Conservation (phyloP, 2,113 vertebrate species). For the Mionectes macconnelli region DNA sequence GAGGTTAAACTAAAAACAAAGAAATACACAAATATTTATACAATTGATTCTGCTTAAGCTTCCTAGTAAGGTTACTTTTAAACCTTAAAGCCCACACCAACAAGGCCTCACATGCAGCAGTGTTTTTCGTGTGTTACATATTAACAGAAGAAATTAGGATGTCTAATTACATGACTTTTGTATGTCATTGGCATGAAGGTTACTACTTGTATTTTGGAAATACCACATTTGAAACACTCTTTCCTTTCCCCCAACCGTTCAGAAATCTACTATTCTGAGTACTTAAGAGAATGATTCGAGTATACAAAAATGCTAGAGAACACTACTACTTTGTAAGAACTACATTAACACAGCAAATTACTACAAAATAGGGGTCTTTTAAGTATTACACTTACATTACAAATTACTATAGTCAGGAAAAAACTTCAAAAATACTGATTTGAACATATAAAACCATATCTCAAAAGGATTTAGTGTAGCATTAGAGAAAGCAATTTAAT, state of each 20-base stretch:
- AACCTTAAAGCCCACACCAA: not conserved
- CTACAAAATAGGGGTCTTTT: not conserved
- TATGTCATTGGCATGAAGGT: not conserved
- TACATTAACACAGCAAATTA: not conserved
- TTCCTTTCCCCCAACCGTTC: not conserved
- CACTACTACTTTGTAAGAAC: not conserved
- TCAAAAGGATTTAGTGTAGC: not conserved
- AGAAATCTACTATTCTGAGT: not conserved
- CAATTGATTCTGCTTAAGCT: not conserved
- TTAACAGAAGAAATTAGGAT: not conserved
- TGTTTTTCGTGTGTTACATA: not conserved
- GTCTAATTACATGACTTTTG: not conserved
- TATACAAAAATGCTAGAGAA: not conserved
- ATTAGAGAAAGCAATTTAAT: conserved; percentile 38
- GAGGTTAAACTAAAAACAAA: conserved; percentile 7
- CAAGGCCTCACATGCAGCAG: not conserved
- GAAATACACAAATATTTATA: conserved; percentile 4
- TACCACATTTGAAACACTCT: not conserved
- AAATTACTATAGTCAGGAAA: not conserved
- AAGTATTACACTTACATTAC: not conserved
- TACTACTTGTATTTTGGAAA: not conserved
- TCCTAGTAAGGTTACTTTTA: not conserved
- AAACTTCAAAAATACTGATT: not conserved
- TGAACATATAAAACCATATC: not conserved
- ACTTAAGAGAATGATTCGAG: not conserved